A percentile compares a stretch with the other conserved stretches of the same genome.
Evolutionary conservation across 2,797 vertebrate genomes (phyloP).

Genomic region (Okamejei kenojei): DNA sequence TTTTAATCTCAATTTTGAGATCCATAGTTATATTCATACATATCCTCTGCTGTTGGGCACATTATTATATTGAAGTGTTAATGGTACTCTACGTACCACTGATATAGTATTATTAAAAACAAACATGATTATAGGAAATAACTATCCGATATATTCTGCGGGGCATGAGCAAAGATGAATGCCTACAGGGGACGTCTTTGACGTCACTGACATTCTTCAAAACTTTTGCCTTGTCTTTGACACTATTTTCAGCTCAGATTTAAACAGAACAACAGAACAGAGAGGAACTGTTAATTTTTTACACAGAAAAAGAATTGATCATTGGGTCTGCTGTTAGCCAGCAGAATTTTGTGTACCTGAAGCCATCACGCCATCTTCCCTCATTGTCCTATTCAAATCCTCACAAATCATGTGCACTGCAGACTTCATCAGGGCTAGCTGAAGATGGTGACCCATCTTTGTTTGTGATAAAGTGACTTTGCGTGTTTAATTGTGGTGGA

Average conservation of each 20-base stretch:
- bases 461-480: too few species aligned
- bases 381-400: too few species aligned
- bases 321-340: too few species aligned
- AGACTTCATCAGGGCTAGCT: too few species aligned
- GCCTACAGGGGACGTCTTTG: background rate
- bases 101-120: background rate
- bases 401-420: too few species aligned
- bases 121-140: background rate
- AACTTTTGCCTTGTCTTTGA: background rate
- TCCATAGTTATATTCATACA: background rate
- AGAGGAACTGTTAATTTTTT: background rate
- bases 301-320: background rate
- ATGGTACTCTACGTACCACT: background rate
- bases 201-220: background rate
- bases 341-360: too few species aligned
- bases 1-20: background rate
- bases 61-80: background rate
- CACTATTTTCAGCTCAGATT: constrained; percentile 10
- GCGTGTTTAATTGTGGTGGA: too few species aligned
- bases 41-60: background rate
- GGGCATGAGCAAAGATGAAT: background rate
- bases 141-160: background rate
- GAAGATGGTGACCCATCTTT: too few species aligned
- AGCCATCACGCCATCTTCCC: too few species aligned
- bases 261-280: background rate